Evolutionary conservation across 2,888 invertebrate species (phyloP), one percentile per base, ranked within the genome.

Genomic region (Penaeus monodon): DNA sequence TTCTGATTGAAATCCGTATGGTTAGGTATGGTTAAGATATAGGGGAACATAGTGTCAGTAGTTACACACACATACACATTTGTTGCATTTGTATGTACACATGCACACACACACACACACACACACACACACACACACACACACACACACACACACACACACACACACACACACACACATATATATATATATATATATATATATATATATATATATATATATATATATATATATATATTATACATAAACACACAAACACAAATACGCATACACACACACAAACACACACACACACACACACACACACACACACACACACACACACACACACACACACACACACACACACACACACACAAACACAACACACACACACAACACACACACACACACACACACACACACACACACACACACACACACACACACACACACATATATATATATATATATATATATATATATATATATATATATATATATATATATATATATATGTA

Each of bases 151-250:
- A 68, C 8, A 68, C 8, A 68, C 7, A 68, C 8, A 68, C 8
- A 68, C 8, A 68, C 8, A 68, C 7, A 68, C 8, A 68, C 8
- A 68, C 8, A 68, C 8, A 68, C 8, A 68, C 8, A 68, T 68
- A 68, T 68, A 68, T 68, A 68, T 68, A 68, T 68, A 68, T 68
- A 68, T 68, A 68, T 68, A 68, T 68, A 68, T 68, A 68, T 68
- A 68, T 10, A 68, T 68, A 68, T 14, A 68, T 68, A 14, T 68
- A 68, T 68, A 68, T 68, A 68, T 68, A 68, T 68, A 68, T 68
- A 68, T 17, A 68, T 14, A 68, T 68, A 17, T 68, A 68, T 68
- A 68, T 10, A 68, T 68, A 29, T 14, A 8, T 10, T 27, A 49
- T 49, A 49, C 6, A 7, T 49, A 49, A 12, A 49, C 6, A 49